Evolutionary conservation across 1,140 invertebrate species (phyloP), one percentile per base, ranked within the genome.

Genomic region (Watersipora subatra): DNA sequence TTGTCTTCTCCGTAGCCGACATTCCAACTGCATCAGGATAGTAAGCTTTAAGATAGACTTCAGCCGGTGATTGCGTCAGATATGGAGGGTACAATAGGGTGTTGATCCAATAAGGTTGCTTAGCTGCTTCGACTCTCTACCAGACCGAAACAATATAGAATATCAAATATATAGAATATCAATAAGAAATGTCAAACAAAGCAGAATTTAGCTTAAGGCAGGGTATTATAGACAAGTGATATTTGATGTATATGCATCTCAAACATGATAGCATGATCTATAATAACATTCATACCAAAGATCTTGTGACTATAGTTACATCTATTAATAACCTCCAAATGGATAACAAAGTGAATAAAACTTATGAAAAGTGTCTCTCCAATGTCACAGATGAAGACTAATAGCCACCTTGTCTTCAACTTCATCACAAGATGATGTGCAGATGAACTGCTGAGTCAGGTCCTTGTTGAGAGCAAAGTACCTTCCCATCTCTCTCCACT

Each of bases 21-120:
- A 82, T 67, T 24, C 82, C 82, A 20, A 83, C 72, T 46, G 77
- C 76, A 67, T 83, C 81, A 20, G 74, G 71, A 64, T 74, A 78
- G 69, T 82, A 83, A 24, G 72, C 69, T 0, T 63, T 69, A 3
- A 83, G 71, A 65, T 78, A 81, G n/a, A 73, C 72, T 7, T 73
- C 74, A n/a, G 80, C 75, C 7, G 81, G 81, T 1, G 79, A 81
- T 56, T 75, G 76, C 61, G 77, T 73, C 25, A 83, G 67, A 29
- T 75, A 74, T 3, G 78, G 73, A 22, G 72, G 66, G 56, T 69
- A 68, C 20, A 66, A 66, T 28, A 79, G 57, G 28, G 73, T 68
- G 22, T 69, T 58, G 2, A 79, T 70, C 75, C 77, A 83, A 1
- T 58, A 29, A 7, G 64, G 62, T n/a, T 77, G 68, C 27, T 61